These are phyloP conservation scores for Bombus ignitus DNA, from an alignment of 1,140 invertebrate genomes.

Conservation along the genomic window DNA sequence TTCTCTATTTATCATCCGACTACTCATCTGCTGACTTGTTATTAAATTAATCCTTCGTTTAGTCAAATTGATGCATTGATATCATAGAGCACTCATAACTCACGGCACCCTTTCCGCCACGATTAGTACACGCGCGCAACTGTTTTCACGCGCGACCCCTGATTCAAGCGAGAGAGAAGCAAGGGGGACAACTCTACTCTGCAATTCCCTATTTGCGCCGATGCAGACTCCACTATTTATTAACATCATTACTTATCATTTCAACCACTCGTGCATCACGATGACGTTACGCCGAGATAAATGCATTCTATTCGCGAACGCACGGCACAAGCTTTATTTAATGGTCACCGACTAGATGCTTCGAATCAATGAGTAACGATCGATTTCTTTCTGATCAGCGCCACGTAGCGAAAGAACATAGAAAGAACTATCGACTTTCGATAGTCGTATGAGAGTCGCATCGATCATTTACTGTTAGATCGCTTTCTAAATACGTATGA, in stretches of 20 bases:
- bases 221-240: slow-evolving; percentile 65
- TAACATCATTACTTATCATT: slow-evolving; percentile 75
- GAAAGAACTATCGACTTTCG: not conserved
- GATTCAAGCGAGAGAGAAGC: slow-evolving; percentile 41
- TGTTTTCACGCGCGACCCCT: slow-evolving; percentile 59
- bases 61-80: slow-evolving; percentile 83
- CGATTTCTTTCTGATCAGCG: not conserved
- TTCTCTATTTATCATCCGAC: slow-evolving; percentile 78
- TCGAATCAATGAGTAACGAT: not conserved
- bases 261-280: slow-evolving; percentile 69
- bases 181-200: slow-evolving; percentile 22
- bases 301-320: slow-evolving; percentile 52
- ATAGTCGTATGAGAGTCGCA: not conserved
- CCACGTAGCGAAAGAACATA: not conserved
- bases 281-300: slow-evolving; percentile 68
- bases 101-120: slow-evolving; percentile 74
- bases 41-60: slow-evolving; percentile 84
- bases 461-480: not conserved
- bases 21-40: slow-evolving; percentile 81
- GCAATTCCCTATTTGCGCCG: slow-evolving; percentile 52
- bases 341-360: not conserved
- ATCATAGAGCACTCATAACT: slow-evolving; percentile 83
- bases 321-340: not conserved
- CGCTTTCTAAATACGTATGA: not conserved
- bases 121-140: slow-evolving; percentile 57